Percentiles rank a stretch among this genome's conserved stretches.
These are phyloP conservation scores for Theocolax elegans DNA, from an alignment of 1,140 invertebrate genomes.

Conservation along the genomic window DNA sequence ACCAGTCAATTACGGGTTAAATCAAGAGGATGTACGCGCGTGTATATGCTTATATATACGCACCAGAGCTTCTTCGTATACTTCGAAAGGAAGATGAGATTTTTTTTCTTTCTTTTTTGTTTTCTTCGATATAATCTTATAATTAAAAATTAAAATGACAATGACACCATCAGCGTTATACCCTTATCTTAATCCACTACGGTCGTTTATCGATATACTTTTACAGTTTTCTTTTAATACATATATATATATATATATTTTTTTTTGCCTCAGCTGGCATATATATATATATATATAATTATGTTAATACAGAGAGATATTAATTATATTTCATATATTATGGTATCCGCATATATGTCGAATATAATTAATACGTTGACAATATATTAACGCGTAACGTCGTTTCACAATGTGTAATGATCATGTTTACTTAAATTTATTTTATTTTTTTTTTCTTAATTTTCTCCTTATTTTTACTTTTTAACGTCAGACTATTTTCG, in stretches of 20 bases:
- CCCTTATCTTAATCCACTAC: constrained; percentile 25
- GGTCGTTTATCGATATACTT: no score
- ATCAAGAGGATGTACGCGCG: no score
- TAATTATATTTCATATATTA: constrained; percentile 43
- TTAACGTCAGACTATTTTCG: constrained; percentile 40
- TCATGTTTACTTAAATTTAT: constrained; percentile 11
- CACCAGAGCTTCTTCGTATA: no score
- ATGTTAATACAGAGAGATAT: constrained; percentile 42
- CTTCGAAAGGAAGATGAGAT: no score
- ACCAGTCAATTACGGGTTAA: no score
- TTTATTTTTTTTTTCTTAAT: constrained; percentile 19
- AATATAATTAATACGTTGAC: constrained; percentile 45
- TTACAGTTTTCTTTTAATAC: no score
- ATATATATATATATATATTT: no score
- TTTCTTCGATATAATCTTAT: no score
- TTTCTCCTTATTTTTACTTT: constrained; percentile 14
- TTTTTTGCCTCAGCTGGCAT: background rate
- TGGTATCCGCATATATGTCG: constrained; percentile 34
- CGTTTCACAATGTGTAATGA: constrained; percentile 38
- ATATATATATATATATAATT: background rate
- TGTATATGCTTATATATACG: no score
- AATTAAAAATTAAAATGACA: no score
- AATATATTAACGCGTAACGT: constrained; percentile 44
- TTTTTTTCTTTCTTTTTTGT: background rate
- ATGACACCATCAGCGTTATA: constrained; percentile 41